Base-by-base conservation (phyloP, 2,888 invertebrate genomes). In the Melieria omissa region DNA sequence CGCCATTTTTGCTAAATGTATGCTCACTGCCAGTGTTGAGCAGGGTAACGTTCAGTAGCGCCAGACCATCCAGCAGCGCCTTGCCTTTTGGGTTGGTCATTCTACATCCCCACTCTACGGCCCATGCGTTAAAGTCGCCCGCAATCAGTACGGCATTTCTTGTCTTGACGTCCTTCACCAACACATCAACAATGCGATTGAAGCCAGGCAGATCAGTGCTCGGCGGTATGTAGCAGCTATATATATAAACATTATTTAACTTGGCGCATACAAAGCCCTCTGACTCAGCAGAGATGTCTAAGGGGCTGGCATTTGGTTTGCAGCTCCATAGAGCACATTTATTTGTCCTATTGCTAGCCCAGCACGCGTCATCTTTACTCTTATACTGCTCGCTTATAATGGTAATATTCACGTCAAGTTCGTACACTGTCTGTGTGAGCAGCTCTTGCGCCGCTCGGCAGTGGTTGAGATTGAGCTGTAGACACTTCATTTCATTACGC, bases 121-220 rank as follows among this genome's bases (percentile, higher is more conserved):
- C 57, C 65, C 70, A 70, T 5, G 69, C 66, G 62, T 73, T 70
- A 45, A 73, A 73, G 52, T 73, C 70, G 7, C 70, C 70, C 1
- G 65, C 69, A 10, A 69, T 69, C 3, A 70, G 7, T 5, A 73
- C 61, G 9, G 49, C 10, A 2, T 12, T 49, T 49, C 49, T 49
- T 49, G 9, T 2, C 3, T 49, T 49, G 12, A 3, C 49, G 12
- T 49, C 49, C 2, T 49, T 49, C 49, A 12, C 49, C 49, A 49
- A 49, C 10, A 49, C 49, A 49, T 49, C 49, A 10, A 49, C 9
- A 10, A 49, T 49, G 9, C 12, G 9, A 12, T 49, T 49, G 49
- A 49, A 49, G 1, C 12, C 49, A 49, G 2, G 12, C 12, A 49
- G 9, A 3, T 49, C 49, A 49, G 49, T 49, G 49, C 49, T 49